phyloP scores from a whole-genome alignment of 2,888 invertebrate genomes.

The Vanessa cardui region DNA sequence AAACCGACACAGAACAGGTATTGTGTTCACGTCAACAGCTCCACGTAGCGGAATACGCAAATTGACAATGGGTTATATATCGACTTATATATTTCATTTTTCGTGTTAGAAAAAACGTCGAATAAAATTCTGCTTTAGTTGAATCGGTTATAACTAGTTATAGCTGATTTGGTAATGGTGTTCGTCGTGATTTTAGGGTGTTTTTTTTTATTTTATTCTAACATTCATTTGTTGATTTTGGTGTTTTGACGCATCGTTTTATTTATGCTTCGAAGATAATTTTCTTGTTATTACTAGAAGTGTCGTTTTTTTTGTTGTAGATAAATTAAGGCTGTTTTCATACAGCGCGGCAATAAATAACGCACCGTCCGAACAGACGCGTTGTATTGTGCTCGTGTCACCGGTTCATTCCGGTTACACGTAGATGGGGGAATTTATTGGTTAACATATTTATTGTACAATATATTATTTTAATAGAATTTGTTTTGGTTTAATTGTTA shows the following conservation, averaged over 20 bases:
- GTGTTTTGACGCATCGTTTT: no score
- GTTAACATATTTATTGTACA: constrained; percentile 1
- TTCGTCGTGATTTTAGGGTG: no score
- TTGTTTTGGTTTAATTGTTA: neutral
- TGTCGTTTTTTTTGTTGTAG: neutral
- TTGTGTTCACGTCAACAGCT: constrained; percentile 54
- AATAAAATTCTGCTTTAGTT: neutral
- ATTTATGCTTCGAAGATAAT: no score
- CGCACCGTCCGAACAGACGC: constrained; percentile 5
- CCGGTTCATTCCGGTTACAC: constrained; percentile 7
- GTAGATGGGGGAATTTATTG: constrained; percentile 3
- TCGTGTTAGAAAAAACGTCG: constrained; percentile 16
- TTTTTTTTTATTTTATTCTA: no score
- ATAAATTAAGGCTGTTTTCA: constrained; percentile 7
- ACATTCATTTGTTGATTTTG: no score
- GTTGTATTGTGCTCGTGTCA: constrained; percentile 6
- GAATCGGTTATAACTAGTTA: neutral
- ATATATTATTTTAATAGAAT: constrained; percentile 1
- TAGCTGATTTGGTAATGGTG: neutral
- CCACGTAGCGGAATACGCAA: constrained; percentile 31
- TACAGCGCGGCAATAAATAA: constrained; percentile 7
- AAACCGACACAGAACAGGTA: constrained; percentile 53
- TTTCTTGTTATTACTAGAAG: no score
- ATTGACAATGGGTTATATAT: constrained; percentile 35
- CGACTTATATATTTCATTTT: constrained; percentile 24